These are phyloP conservation scores for Cydia pomonella DNA, from an alignment of 1,140 invertebrate species.

Conservation along the genomic window DNA sequence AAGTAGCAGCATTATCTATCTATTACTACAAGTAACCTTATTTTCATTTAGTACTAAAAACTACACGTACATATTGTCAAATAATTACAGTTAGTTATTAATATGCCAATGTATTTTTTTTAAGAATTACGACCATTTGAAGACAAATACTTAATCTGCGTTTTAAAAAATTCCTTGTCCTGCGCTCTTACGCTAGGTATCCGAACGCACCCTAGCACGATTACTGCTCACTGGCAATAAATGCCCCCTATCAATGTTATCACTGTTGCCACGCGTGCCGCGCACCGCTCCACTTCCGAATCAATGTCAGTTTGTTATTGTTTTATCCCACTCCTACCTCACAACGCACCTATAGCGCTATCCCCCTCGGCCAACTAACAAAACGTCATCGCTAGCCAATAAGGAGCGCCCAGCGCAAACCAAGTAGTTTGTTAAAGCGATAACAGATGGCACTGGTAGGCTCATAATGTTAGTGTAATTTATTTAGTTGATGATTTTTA, in stretches of 20 bases:
- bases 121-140: too few species aligned
- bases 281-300: constrained; percentile 66
- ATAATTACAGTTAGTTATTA: too few species aligned
- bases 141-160: too few species aligned
- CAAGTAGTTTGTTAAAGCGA: constrained; percentile 47
- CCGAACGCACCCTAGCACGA: constrained; percentile 4
- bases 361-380: constrained; percentile 55
- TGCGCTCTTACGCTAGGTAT: neutral
- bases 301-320: constrained; percentile 75
- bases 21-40: too few species aligned
- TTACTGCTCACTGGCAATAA: constrained; percentile 16
- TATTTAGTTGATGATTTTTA: constrained; percentile 7
- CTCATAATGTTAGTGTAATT: neutral
- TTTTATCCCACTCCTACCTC: constrained; percentile 57
- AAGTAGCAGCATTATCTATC: too few species aligned
- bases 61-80: too few species aligned
- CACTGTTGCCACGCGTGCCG: constrained; percentile 60
- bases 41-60: too few species aligned
- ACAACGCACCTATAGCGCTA: constrained; percentile 25
- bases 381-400: constrained; percentile 49
- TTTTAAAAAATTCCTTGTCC: too few species aligned
- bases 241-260: constrained; percentile 36
- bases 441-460: constrained; percentile 65
- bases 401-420: constrained; percentile 39
- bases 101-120: too few species aligned